These are phyloP conservation scores for Piprites chloris DNA, from an alignment of 2,113 vertebrate genomes.

Conservation along the genomic window DNA sequence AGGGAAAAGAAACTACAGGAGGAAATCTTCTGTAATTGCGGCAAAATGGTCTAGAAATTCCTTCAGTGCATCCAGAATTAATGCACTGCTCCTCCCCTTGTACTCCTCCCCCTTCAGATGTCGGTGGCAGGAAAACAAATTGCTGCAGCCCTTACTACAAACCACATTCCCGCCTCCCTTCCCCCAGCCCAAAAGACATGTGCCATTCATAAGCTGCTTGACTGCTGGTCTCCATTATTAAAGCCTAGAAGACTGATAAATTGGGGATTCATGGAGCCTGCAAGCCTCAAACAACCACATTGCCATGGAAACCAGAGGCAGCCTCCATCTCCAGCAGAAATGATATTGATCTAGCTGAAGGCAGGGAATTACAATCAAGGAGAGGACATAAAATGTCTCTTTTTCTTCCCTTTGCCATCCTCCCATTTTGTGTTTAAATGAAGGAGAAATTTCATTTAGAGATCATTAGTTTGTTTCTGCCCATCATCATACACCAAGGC, in stretches of 20 bases:
- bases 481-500: background rate
- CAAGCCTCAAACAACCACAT: conserved; percentile 66
- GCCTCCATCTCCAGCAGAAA: conserved; percentile 59
- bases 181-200: conserved; percentile 50
- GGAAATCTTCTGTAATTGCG: background rate
- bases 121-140: conserved; percentile 47
- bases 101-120: conserved; percentile 9
- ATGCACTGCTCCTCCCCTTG: background rate
- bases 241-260: conserved; percentile 73
- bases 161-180: background rate
- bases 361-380: conserved; percentile 46
- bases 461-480: conserved; percentile 28
- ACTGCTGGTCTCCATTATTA: conserved; percentile 69
- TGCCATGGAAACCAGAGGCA: conserved; percentile 77
- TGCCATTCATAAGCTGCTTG: conserved; percentile 69
- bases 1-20: background rate
- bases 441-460: conserved; percentile 49
- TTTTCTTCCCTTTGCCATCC: background rate
- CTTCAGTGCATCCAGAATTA: conserved; percentile 17
- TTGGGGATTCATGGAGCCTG: conserved; percentile 69
- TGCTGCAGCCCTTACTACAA: conserved; percentile 44
- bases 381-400: conserved; percentile 38
- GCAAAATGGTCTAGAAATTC: conserved; percentile 53
- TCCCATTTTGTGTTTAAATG: conserved; percentile 15
- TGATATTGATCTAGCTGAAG: conserved; percentile 67